A percentile compares a stretch with the other conserved stretches of the same genome.
Conservation (phyloP, 2,113 vertebrate species). For the Amblyornis subalaris region DNA sequence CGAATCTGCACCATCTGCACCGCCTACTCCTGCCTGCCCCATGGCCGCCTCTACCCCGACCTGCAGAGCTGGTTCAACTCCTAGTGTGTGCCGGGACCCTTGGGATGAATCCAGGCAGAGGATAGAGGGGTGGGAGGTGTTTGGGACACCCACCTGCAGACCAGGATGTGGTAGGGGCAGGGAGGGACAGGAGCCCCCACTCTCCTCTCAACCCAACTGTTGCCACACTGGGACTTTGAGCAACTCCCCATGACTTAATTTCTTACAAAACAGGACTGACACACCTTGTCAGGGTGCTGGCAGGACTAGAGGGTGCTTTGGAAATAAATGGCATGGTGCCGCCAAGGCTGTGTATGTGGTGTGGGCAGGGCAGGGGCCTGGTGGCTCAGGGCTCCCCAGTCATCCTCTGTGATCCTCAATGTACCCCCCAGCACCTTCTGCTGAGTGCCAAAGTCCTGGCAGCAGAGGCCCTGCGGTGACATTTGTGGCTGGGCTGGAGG, state of each 20-base stretch:
- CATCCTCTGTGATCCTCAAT: rapidly evolving
- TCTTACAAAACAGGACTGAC: background rate
- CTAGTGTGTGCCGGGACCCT: background rate
- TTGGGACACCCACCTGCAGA: background rate
- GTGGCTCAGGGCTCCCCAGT: background rate
- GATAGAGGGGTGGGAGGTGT: too few relatives aligned
- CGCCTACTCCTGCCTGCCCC: constrained; percentile 62
- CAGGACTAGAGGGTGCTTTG: background rate
- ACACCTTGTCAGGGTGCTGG: background rate
- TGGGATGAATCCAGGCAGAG: background rate
- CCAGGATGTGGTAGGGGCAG: background rate
- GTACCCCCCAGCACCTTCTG: background rate
- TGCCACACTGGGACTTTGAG: background rate
- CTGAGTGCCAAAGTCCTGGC: background rate
- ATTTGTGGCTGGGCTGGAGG: background rate
- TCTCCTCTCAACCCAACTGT: background rate
- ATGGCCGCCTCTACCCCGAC: constrained; percentile 32
- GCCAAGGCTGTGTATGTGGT: background rate
- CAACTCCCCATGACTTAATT: background rate
- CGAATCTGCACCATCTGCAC: constrained; percentile 84
- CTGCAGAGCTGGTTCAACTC: constrained; percentile 73
- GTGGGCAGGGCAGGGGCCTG: background rate
- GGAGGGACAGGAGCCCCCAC: background rate
- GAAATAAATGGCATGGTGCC: background rate
- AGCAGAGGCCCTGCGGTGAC: background rate